phyloP scores from a whole-genome alignment of 2,113 vertebrate genomes.

The Oreochromis niloticus region DNA sequence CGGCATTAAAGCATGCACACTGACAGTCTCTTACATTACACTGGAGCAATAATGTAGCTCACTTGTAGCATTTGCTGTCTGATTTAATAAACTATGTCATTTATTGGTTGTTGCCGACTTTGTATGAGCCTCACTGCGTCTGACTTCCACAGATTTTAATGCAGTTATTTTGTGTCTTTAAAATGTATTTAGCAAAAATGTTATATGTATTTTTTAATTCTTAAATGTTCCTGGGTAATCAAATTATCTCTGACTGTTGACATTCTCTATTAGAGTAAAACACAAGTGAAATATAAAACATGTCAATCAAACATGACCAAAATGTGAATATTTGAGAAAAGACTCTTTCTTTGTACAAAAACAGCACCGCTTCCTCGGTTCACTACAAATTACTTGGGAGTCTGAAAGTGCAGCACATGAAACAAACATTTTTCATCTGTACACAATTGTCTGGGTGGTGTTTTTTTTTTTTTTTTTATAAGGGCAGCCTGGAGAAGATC shows the following conservation, averaged over 20 bases:
- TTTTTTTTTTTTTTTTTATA: too few relatives aligned
- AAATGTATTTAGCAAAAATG: background rate
- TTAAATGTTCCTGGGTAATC: background rate
- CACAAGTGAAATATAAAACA: background rate
- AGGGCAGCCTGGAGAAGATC: background rate
- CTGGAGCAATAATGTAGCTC: slow-evolving; percentile 8
- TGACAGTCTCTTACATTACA: background rate
- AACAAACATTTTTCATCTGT: background rate
- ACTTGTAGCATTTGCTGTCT: background rate
- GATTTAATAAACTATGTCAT: slow-evolving; percentile 9
- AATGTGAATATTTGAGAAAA: background rate
- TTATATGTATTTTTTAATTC: background rate
- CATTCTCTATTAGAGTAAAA: background rate
- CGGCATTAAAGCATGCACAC: background rate
- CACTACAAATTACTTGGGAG: background rate
- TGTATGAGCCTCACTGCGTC: background rate
- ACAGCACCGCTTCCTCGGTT: background rate
- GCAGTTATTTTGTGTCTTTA: background rate
- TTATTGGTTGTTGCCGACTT: background rate
- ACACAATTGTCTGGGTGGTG: background rate
- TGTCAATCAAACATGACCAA: background rate
- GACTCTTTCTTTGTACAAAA: background rate
- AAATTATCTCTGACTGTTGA: background rate
- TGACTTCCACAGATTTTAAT: background rate
- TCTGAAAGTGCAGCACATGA: background rate